These are phyloP conservation scores for Serinus canaria DNA, from an alignment of 2,113 vertebrate species.

Conservation along the genomic window DNA sequence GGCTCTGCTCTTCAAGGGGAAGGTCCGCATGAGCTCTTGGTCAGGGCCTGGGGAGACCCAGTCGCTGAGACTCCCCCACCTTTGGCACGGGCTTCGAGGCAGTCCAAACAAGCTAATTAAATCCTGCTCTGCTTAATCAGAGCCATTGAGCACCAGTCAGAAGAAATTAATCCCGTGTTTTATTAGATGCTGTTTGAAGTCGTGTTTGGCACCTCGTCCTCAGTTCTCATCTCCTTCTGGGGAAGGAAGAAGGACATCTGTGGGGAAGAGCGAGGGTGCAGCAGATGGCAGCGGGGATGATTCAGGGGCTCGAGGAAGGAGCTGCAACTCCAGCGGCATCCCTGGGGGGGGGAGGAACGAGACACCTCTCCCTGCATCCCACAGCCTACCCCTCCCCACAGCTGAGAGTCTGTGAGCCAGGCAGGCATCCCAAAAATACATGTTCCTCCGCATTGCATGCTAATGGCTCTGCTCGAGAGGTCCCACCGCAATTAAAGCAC, in stretches of 20 bases:
- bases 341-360: neutral
- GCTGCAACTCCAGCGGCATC: conserved; percentile 25
- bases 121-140: conserved; percentile 61
- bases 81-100: neutral
- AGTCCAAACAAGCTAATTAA: conserved; percentile 61
- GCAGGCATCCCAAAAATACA: conserved; percentile 58
- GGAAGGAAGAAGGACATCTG: conserved; percentile 68
- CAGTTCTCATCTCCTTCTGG: conserved; percentile 54
- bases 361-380: conserved; percentile 34
- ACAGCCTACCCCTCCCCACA: neutral
- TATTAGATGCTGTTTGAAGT: conserved; percentile 60
- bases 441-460: conserved; percentile 52
- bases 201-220: conserved; percentile 48
- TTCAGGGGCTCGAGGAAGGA: conserved; percentile 59
- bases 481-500: conserved; percentile 51
- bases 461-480: neutral
- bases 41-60: neutral
- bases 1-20: neutral
- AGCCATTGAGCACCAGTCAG: conserved; percentile 62
- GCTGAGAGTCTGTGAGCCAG: neutral
- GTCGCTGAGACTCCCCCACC: neutral
- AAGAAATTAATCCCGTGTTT: conserved; percentile 57
- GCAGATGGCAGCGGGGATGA: conserved; percentile 61
- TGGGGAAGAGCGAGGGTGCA: conserved; percentile 52
- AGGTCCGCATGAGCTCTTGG: neutral